A percentile compares a stretch with the other conserved stretches of the same genome.
Evolutionary conservation across 1,140 invertebrate species (phyloP).

Genomic region (Diplogasteroides magnus): DNA sequence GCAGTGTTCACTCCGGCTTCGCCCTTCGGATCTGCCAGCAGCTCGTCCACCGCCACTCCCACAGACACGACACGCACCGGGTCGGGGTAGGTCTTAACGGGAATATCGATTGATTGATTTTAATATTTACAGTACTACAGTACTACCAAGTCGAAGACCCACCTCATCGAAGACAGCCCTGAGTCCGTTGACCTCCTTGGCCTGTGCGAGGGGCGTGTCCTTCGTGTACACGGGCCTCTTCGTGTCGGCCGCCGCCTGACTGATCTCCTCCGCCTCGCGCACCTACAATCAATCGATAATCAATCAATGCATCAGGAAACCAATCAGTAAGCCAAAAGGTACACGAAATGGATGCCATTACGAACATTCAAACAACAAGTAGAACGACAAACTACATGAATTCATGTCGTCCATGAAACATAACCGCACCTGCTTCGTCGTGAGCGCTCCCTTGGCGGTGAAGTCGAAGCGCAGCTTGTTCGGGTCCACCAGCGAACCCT

Average conservation of each 20-base stretch:
- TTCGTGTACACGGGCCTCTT: constrained; percentile 84
- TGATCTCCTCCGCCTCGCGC: constrained; percentile 74
- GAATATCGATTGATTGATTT: background rate
- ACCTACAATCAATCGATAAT: constrained; percentile 70
- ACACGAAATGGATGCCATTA: too few relatives aligned
- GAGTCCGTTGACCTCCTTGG: constrained; percentile 82
- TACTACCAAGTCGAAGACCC: constrained; percentile 20
- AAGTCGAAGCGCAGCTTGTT: constrained; percentile 96
- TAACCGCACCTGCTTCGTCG: constrained; percentile 61
- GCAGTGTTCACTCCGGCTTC: constrained; percentile 75
- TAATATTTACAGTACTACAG: background rate
- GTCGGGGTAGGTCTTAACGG: constrained; percentile 80
- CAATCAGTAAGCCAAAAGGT: too few relatives aligned
- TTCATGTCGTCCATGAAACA: background rate
- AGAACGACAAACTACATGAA: too few relatives aligned
- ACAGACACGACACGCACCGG: constrained; percentile 92
- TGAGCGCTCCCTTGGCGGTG: constrained; percentile 84
- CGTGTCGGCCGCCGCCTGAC: constrained; percentile 71
- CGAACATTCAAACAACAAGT: too few relatives aligned
- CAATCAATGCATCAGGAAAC: too few relatives aligned
- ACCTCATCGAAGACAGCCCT: constrained; percentile 95
- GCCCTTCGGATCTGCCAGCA: constrained; percentile 77
- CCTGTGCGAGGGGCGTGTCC: constrained; percentile 73
- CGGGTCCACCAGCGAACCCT: constrained; percentile 91
- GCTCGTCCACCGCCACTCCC: constrained; percentile 81